Evolutionary conservation across 2,888 invertebrate genomes (phyloP).

Genomic region (Aplocera efformata): DNA sequence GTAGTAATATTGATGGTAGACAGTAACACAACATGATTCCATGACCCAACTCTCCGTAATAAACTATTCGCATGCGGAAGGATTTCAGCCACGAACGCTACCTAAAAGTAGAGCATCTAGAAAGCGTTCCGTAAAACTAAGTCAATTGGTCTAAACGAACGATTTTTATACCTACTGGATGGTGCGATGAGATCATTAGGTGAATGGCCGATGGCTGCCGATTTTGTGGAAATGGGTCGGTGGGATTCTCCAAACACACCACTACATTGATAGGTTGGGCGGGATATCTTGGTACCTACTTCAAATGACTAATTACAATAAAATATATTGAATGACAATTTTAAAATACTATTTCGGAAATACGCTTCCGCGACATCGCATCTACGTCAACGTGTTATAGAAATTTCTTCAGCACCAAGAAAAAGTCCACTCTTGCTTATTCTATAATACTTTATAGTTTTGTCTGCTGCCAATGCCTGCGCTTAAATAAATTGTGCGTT

Average conservation of each 20-base stretch:
- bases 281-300: background rate
- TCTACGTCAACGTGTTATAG: no score
- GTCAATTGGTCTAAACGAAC: conserved; percentile 71
- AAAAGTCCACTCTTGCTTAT: no score
- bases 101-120: conserved; percentile 60
- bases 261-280: conserved; percentile 55
- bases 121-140: conserved; percentile 69
- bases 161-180: conserved; percentile 74
- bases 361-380: no score
- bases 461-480: no score
- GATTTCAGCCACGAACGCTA: conserved; percentile 38
- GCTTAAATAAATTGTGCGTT: no score
- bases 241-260: conserved; percentile 47
- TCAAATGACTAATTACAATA: no score
- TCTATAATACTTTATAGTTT: no score
- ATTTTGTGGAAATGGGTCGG: conserved; percentile 59
- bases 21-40: conserved; percentile 5
- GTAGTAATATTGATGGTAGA: background rate
- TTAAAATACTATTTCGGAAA: no score
- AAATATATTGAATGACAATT: no score
- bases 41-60: conserved; percentile 17
- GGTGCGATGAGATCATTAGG: conserved; percentile 74
- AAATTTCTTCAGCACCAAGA: no score
- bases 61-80: conserved; percentile 37
- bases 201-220: conserved; percentile 62